Evolutionary conservation across 2,113 vertebrate genomes (phyloP), one percentile per base, ranked within the genome.

Genomic region (Leuciscus idus): DNA sequence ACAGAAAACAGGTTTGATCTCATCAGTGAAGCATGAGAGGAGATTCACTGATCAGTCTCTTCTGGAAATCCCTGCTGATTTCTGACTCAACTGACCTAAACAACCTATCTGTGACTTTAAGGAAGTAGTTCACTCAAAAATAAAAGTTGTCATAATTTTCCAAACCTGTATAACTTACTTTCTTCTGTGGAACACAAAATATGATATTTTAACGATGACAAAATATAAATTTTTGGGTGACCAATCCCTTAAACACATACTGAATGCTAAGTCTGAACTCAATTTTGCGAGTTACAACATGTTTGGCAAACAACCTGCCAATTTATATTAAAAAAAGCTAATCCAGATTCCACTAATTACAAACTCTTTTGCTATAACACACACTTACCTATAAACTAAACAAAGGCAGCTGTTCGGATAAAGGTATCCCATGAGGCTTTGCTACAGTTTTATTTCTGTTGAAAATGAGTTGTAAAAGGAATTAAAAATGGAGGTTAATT

Each of bases 401-500:
- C 85, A 70, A 70, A 82, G 81, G 36, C 75, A 81, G 87, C 89
- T 89, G 73, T 66, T 89, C 68, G 73, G 55, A 85, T 88, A 88
- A 70, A 90, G 87, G 74, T 86, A 87, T 89, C 70, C 77, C 72
- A 84, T 82, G 83, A 70, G 66, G 81, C 86, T 87, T 84, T 76
- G 87, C 83, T 74, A 78, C 76, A 79, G 26, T 86, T 90, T 93
- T 92, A 91, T 94, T 88, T 91, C 91, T 85, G 59, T 78, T 88
- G 82, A 87, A 93, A 93, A 93, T 92, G 78, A 92, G 90, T 70
- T 70, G 85, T 73, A 64, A 68, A 90, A 84, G 87, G 86, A 91
- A 91, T 91, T 91, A 90, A 90, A 90, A 92, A 87, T 11, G 76
- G 92, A 92, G 93, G 93, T 94, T 94, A 94, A 94, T 95, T 95